phyloP scores from a whole-genome alignment of 2,888 invertebrate genomes.

The Agrochola macilenta region DNA sequence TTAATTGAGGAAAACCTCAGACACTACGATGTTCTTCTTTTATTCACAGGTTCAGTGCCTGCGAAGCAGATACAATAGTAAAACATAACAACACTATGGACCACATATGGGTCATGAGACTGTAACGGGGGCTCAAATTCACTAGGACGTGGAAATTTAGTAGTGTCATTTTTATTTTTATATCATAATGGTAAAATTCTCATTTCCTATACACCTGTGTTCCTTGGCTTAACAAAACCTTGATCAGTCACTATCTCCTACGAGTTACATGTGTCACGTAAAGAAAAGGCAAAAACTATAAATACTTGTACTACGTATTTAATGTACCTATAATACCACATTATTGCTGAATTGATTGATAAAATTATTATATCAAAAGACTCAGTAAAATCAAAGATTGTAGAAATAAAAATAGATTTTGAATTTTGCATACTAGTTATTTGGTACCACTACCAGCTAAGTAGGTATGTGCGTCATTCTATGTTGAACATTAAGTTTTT shows the following conservation, averaged over 20 bases:
- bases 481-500: neutral
- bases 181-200: neutral
- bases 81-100: neutral
- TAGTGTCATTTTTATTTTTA: neutral
- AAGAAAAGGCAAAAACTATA: neutral
- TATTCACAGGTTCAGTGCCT: neutral
- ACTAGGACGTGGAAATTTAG: neutral
- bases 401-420: conserved; percentile 2
- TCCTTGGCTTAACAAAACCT: neutral
- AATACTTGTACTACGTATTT: neutral
- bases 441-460: neutral
- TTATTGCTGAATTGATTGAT: neutral
- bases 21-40: neutral
- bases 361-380: neutral
- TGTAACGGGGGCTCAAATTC: neutral
- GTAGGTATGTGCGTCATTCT: conserved; percentile 13
- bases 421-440: neutral
- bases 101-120: neutral
- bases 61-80: neutral
- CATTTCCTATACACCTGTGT: neutral
- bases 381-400: conserved; percentile 2
- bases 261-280: neutral
- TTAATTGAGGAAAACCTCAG: neutral
- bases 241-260: neutral
- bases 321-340: neutral